These are phyloP conservation scores for Pavo muticus DNA, from an alignment of 2,113 vertebrate genomes.

Conservation along the genomic window DNA sequence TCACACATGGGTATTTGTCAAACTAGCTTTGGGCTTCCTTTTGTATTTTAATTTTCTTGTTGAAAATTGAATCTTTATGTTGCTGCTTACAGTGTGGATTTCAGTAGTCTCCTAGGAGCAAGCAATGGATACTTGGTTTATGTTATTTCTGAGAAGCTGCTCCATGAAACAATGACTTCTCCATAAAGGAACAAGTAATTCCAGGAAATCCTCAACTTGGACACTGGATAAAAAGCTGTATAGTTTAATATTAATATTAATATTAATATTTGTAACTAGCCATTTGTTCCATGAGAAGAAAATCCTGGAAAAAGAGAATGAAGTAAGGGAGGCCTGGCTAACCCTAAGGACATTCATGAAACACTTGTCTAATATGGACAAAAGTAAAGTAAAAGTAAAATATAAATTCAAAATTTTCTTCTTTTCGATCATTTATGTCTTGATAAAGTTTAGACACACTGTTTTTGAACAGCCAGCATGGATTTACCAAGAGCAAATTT, in stretches of 20 bases:
- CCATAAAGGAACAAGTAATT: background rate
- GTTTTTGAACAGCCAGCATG: background rate
- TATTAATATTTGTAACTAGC: background rate
- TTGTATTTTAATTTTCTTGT: background rate
- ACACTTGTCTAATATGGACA: background rate
- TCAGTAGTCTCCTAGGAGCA: background rate
- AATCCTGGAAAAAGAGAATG: background rate
- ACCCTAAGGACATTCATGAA: background rate
- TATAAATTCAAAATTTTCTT: background rate
- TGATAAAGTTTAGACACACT: background rate
- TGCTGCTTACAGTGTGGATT: background rate
- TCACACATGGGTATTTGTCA: background rate
- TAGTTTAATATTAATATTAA: background rate
- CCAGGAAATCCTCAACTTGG: background rate
- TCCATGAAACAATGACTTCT: background rate
- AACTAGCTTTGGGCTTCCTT: background rate
- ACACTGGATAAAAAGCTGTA: background rate
- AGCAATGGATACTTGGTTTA: background rate
- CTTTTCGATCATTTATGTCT: background rate
- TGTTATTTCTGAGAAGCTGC: background rate
- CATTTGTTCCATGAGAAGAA: background rate
- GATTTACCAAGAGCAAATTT: background rate
- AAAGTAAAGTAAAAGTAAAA: background rate
- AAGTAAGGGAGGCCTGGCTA: background rate
- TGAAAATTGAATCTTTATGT: background rate